phyloP scores from a whole-genome alignment of 2,797 vertebrate species.

The Lagothrix lagotricha region DNA sequence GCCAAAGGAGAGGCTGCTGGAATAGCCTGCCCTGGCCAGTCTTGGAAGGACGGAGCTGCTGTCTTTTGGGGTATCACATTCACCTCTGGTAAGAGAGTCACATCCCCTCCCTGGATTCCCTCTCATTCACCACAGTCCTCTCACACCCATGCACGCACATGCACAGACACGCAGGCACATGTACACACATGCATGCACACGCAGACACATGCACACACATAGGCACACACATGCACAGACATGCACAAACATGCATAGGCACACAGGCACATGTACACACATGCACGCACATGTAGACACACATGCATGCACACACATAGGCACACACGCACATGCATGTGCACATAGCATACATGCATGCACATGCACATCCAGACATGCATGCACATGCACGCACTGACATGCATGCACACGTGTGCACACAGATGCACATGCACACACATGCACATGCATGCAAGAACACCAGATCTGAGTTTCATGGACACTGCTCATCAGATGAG shows the following conservation, averaged over 20 bases:
- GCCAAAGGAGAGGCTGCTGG: neutral
- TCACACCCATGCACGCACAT: neutral
- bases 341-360: no score
- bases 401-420: neutral
- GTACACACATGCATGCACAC: no score
- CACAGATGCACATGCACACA: neutral
- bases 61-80: neutral
- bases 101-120: neutral
- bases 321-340: no score
- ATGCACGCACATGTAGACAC: no score
- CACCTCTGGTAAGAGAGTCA: neutral
- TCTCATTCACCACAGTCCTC: neutral
- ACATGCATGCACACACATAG: no score
- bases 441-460: accelerated
- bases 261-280: no score
- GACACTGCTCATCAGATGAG: neutral
- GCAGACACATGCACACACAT: no score
- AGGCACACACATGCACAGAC: no score
- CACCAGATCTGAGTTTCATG: neutral
- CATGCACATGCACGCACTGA: no score
- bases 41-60: neutral
- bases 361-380: no score
- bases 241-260: no score
- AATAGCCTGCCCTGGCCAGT: neutral
- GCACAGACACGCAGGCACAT: no score